Evolutionary conservation across 2,797 vertebrate species (phyloP).

Genomic region (Chanos chanos): DNA sequence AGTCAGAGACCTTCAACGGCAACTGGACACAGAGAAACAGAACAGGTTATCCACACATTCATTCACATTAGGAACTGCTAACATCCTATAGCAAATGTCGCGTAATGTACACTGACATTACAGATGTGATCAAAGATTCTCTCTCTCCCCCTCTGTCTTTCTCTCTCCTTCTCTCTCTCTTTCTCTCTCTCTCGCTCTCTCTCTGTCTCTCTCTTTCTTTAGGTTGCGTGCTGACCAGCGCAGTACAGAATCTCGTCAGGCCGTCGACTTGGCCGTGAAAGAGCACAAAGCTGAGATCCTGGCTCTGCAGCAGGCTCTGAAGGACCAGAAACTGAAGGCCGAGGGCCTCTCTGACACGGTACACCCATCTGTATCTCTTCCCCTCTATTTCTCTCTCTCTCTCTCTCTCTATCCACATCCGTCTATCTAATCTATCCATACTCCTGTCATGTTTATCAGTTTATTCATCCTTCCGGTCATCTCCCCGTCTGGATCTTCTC

Average conservation of each 20-base stretch:
- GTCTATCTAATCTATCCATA: background rate
- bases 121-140: too few species aligned
- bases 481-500: background rate
- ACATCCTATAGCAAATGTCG: background rate
- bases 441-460: constrained; percentile 65
- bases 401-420: too few species aligned
- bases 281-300: constrained; percentile 97
- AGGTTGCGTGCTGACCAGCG: constrained; percentile 92
- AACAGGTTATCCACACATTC: constrained; percentile 76
- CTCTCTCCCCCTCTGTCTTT: too few species aligned
- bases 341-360: constrained; percentile 98
- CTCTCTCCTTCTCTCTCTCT: background rate
- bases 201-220: constrained; percentile 5
- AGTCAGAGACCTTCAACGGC: constrained; percentile 88
- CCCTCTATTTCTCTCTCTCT: background rate
- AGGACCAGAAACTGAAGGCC: constrained; percentile 96
- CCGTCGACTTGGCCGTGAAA: constrained; percentile 92
- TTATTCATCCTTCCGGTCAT: background rate
- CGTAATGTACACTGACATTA: too few species aligned
- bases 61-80: background rate
- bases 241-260: constrained; percentile 91
- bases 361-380: constrained; percentile 17
- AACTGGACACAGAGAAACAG: constrained; percentile 96
- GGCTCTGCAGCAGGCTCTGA: constrained; percentile 91
- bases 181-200: background rate